Base-by-base conservation (phyloP, 2,888 invertebrate species). In the Microctonus aethiopoides region DNA sequence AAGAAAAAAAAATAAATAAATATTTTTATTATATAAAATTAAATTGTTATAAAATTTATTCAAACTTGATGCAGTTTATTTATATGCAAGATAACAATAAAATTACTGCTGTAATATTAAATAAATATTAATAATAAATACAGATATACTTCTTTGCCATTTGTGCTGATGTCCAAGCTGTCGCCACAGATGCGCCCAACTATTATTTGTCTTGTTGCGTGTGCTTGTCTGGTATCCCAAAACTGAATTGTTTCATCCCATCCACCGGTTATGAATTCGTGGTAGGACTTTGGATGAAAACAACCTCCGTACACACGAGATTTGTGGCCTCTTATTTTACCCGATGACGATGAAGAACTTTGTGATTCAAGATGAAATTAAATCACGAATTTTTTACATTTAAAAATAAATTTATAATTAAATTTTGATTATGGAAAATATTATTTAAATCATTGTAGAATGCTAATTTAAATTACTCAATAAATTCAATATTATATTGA, bases 101-200 rank as follows among this genome's bases (percentile, higher is more conserved):
- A 39, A n/a, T n/a, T n/a, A 39, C n/a, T 39, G 4, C n/a, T n/a
- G 16, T 1, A 7, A 1, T n/a, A 34, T 10, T 22, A n/a, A 39
- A 26, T 65, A 7, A 52, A 60, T n/a, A 22, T 16, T n/a, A 1
- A 56, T 59, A 36, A 59, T 41, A 20, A 59, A 34, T 13, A n/a
- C n/a, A n/a, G n/a, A n/a, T 34, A 72, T 79, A 92, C 92, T 88
- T 91, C 89, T 78, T 88, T 90, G 71, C 92, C 92, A 61, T 88
- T 88, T 70, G 87, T 88, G 80, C 90, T 90, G 69, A 93, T 91
- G 78, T 91, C 91, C 34, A 93, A 79, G 0, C 91, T 91, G 81
- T 92, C 91, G 0, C 92, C 92, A 77, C 91, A 91, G 69, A 92
- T 89, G 75, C 91, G 91, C 24, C 91, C 88, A 1, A 91, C 92